Conservation (phyloP, 2,113 vertebrate genomes). For the Phasianus colchicus region DNA sequence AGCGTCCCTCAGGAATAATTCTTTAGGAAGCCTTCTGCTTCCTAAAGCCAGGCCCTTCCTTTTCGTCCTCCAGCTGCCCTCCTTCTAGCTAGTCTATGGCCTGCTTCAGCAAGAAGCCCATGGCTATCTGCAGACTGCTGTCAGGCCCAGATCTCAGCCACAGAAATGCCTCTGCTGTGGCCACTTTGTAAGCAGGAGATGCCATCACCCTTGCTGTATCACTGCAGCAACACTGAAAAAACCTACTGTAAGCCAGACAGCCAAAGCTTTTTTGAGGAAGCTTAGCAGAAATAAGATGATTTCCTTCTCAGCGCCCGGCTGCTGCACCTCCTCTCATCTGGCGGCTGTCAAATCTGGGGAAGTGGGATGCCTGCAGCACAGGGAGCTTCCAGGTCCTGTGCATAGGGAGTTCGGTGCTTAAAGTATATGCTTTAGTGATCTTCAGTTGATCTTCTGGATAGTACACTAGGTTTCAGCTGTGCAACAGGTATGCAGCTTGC, state of each 20-base stretch:
- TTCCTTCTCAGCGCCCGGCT: neutral
- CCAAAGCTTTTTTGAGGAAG: neutral
- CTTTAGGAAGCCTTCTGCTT: neutral
- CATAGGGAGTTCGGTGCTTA: neutral
- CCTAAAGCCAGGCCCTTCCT: neutral
- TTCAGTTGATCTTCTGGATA: neutral
- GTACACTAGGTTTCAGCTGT: neutral
- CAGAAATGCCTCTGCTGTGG: neutral
- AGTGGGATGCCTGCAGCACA: neutral
- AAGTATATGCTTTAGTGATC: neutral
- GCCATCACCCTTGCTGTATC: neutral
- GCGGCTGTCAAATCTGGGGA: accelerated
- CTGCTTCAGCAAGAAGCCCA: neutral
- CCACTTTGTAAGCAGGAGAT: neutral
- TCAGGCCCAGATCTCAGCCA: neutral
- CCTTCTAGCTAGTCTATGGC: neutral
- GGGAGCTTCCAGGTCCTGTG: neutral
- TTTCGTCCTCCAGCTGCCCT: neutral
- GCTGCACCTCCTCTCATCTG: accelerated
- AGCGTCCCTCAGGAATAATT: neutral
- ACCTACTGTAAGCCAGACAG: neutral
- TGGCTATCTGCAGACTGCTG: neutral
- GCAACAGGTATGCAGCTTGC: neutral
- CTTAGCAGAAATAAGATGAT: neutral
- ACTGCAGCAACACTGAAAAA: neutral